Percentiles rank a stretch among this genome's conserved stretches.
These are phyloP conservation scores for Tetrao urogallus DNA, from an alignment of 2,113 vertebrate genomes.

Conservation along the genomic window DNA sequence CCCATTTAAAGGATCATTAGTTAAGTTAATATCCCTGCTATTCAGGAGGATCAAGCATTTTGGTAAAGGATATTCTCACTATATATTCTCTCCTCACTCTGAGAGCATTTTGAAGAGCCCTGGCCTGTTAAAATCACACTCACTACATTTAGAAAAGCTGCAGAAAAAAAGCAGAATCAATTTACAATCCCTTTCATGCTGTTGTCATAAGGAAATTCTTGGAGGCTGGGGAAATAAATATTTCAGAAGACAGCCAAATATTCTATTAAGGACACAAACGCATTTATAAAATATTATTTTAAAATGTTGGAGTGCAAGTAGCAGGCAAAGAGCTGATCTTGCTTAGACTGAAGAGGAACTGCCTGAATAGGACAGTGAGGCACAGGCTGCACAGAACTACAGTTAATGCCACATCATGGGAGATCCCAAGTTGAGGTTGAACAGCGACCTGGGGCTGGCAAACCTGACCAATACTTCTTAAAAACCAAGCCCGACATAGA, in stretches of 20 bases:
- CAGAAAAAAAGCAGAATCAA: neutral
- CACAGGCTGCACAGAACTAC: no score
- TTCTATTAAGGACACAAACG: neutral
- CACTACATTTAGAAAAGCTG: neutral
- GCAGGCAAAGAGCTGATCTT: neutral
- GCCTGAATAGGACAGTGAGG: neutral
- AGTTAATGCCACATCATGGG: no score
- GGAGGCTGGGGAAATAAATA: accelerated
- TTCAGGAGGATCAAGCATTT: conserved; percentile 62
- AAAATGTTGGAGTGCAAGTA: neutral
- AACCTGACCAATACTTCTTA: no score
- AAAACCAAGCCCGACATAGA: no score
- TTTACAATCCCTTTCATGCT: neutral
- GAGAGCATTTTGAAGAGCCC: neutral
- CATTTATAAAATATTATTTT: neutral
- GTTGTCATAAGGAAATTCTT: neutral
- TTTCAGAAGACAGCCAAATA: neutral
- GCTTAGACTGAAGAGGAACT: neutral
- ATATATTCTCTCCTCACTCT: neutral
- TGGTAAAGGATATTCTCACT: conserved; percentile 38
- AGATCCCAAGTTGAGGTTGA: no score
- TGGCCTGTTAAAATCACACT: neutral
- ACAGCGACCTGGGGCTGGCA: no score
- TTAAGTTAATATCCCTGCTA: conserved; percentile 79
- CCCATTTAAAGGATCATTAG: conserved; percentile 84